phyloP scores from a whole-genome alignment of 2,888 invertebrate genomes.

The Pterostichus madidus region DNA sequence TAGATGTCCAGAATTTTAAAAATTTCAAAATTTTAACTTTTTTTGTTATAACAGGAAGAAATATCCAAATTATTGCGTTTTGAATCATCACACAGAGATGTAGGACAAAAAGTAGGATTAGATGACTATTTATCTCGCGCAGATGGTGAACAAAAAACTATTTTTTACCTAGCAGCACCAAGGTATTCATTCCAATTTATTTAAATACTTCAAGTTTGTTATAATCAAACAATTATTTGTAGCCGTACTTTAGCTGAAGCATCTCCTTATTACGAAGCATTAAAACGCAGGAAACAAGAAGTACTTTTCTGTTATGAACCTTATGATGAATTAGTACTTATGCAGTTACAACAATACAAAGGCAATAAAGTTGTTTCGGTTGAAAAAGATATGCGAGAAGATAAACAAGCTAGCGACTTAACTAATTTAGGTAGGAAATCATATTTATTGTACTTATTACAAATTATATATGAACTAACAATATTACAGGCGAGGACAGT shows the following conservation, averaged over 20 bases:
- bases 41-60: constrained; percentile 84
- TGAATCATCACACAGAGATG: constrained; percentile 90
- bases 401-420: constrained; percentile 80
- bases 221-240: constrained; percentile 71
- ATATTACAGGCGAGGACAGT: constrained; percentile 81
- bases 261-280: constrained; percentile 96
- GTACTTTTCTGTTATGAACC: constrained; percentile 97
- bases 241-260: constrained; percentile 95
- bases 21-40: not conserved
- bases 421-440: constrained; percentile 80
- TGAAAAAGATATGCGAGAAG: constrained; percentile 94
- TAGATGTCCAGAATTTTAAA: constrained; percentile 13
- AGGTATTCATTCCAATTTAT: constrained; percentile 79
- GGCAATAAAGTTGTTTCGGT: constrained; percentile 89
- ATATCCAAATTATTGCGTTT: constrained; percentile 93
- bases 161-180: constrained; percentile 96
- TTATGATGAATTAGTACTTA: constrained; percentile 96
- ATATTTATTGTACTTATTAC: constrained; percentile 12
- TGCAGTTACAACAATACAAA: constrained; percentile 92
- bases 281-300: constrained; percentile 92
- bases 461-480: too few relatives aligned
- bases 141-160: constrained; percentile 88
- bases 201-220: constrained; percentile 18
- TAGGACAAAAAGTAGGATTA: constrained; percentile 87
- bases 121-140: constrained; percentile 84